Base-by-base conservation (phyloP, 2,797 vertebrate species). In the Sebastes cheni region DNA sequence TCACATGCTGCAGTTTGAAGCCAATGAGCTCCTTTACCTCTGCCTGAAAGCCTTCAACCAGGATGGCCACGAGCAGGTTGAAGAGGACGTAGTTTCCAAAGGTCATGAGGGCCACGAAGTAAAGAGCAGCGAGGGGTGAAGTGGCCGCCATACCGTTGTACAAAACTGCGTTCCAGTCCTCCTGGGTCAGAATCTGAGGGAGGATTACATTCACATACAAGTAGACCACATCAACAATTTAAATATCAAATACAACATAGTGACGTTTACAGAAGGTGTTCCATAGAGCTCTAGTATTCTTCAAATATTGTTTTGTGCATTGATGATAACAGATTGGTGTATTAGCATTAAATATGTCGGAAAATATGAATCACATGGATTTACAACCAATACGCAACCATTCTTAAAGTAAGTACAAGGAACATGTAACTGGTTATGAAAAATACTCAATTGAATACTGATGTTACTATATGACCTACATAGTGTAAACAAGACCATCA, bases 71-170 rank as follows among this genome's bases (percentile, higher is more conserved):
- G 70, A 99, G 94, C 87, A 99, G 94, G 88, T 99, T 99, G 85
- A 99, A 99, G 83, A 99, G 97, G 82, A 99, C 98, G 0, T 99
- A 99, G 93, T 99, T 99, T 70, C 98, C 98, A 61, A 99, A 99
- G 0, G 98, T 99, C 98, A 99, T 99, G 81, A 99, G 97, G 29
- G 98, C 98, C 0, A 99, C 99, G 85, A 99, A 99, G 92, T 99
- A 99, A 39, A 99, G 97, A 55, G 98, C 98, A 0, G 98, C 98
- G 87, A 97, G 95, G 23, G 98, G 97, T 0, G 98, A 97, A 0
- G 98, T 99, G 59, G 98, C 98, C 1, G 98, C 98, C 98, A 99
- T 99, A 22, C 98, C 98, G 0, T 99, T 99, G 91, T 99, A 99
- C 18, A 99, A 93, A 81, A 99, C 98, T 65, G 96, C 97, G 77